phyloP scores from a whole-genome alignment of 2,113 vertebrate species.

The Guaruba guarouba region DNA sequence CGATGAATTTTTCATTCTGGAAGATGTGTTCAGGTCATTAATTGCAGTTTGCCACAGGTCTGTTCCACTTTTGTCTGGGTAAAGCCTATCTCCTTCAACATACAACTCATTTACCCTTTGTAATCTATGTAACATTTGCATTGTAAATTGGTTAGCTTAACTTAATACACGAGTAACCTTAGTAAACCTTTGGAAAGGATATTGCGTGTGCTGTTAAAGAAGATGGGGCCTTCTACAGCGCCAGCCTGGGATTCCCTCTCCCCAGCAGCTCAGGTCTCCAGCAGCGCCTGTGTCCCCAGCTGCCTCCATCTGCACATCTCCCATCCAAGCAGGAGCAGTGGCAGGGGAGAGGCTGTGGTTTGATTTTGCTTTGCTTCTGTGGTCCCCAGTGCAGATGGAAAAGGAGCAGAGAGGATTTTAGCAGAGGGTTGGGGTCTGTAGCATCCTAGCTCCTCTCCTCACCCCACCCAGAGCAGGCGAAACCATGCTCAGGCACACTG shows the following conservation, averaged over 20 bases:
- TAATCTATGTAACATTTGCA: slow-evolving; percentile 60
- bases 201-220: background rate
- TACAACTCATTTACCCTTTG: slow-evolving; percentile 64
- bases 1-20: slow-evolving; percentile 87
- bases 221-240: background rate
- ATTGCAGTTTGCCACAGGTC: slow-evolving; percentile 88
- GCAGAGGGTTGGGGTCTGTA: accelerated
- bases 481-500: accelerated
- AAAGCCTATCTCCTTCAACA: slow-evolving; percentile 78
- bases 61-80: slow-evolving; percentile 84
- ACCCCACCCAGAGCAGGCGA: background rate
- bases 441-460: background rate
- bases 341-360: background rate
- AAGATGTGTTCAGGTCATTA: slow-evolving; percentile 90
- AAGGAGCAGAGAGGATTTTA: background rate
- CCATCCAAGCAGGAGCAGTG: background rate
- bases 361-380: background rate
- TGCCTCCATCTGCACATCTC: background rate
- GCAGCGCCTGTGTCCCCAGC: background rate
- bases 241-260: background rate
- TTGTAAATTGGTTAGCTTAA: slow-evolving; percentile 63
- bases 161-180: background rate
- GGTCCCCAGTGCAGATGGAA: background rate
- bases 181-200: slow-evolving; percentile 4
- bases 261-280: accelerated